phyloP scores from a whole-genome alignment of 2,113 vertebrate genomes.

The Clarias batrachus region DNA sequence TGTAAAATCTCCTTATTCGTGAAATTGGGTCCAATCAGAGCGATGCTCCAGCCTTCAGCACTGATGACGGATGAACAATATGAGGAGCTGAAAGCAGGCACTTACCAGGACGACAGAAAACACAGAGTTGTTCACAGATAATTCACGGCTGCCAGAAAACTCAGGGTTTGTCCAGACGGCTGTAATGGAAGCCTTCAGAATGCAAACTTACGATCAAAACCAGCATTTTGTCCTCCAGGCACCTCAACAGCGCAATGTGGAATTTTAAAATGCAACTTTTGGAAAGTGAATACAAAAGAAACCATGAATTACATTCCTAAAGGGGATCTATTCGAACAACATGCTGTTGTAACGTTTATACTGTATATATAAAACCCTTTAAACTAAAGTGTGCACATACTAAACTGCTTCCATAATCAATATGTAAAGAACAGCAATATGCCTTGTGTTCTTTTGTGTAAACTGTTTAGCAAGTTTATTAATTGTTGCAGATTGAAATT shows the following conservation, averaged over 20 bases:
- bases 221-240: conserved; percentile 14
- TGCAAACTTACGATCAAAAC: conserved; percentile 17
- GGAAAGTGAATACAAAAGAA: neutral
- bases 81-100: conserved; percentile 35
- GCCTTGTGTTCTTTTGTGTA: neutral
- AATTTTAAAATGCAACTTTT: neutral
- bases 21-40: conserved; percentile 65
- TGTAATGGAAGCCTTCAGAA: conserved; percentile 5
- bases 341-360: neutral
- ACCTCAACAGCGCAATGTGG: neutral
- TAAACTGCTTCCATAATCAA: neutral
- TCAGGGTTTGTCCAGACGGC: conserved; percentile 24
- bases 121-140: conserved; percentile 14
- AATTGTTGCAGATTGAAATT: neutral
- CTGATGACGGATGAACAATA: conserved; percentile 56
- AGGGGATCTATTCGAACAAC: neutral
- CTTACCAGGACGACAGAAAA: conserved; percentile 39
- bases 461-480: neutral
- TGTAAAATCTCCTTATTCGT: conserved; percentile 70
- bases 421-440: neutral
- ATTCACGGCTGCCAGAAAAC: conserved; percentile 23
- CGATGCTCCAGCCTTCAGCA: conserved; percentile 56
- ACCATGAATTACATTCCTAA: neutral
- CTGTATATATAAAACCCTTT: neutral
- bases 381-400: neutral